These are phyloP conservation scores for Tetramorium parvispinum DNA, from an alignment of 1,140 invertebrate species.

Conservation along the genomic window DNA sequence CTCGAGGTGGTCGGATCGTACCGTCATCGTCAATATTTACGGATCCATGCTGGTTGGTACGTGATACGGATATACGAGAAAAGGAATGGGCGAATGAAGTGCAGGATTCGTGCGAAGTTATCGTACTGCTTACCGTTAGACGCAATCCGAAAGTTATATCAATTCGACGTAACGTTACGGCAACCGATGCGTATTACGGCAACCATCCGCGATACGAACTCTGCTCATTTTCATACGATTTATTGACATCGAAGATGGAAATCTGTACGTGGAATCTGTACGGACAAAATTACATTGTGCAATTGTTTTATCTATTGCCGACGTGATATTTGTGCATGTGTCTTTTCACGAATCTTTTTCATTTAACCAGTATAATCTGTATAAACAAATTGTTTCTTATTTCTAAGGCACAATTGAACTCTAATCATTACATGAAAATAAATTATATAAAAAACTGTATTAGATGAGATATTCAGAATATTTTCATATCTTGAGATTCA, in stretches of 20 bases:
- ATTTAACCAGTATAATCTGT: background rate
- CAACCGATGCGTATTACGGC: background rate
- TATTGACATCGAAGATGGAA: background rate
- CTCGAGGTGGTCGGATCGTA: constrained; percentile 19
- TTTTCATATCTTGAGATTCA: background rate
- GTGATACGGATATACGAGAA: constrained; percentile 41
- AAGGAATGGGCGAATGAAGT: background rate
- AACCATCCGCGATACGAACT: background rate
- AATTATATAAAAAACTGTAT: background rate
- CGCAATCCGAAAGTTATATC: constrained; percentile 25
- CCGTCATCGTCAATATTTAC: constrained; percentile 66
- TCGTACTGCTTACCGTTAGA: constrained; percentile 22
- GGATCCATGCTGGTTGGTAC: constrained; percentile 29
- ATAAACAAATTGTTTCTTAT: background rate
- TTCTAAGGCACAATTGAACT: background rate
- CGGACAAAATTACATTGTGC: background rate
- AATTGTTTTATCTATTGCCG: background rate
- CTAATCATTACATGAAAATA: background rate
- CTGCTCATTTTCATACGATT: background rate
- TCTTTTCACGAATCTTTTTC: background rate
- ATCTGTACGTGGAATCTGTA: background rate
- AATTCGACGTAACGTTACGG: constrained; percentile 5
- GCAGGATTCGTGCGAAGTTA: background rate
- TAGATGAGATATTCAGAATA: background rate
- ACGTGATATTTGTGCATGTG: constrained; percentile 33